Base-by-base conservation (phyloP, 2,797 vertebrate species). In the Cirrhinus mrigala region DNA sequence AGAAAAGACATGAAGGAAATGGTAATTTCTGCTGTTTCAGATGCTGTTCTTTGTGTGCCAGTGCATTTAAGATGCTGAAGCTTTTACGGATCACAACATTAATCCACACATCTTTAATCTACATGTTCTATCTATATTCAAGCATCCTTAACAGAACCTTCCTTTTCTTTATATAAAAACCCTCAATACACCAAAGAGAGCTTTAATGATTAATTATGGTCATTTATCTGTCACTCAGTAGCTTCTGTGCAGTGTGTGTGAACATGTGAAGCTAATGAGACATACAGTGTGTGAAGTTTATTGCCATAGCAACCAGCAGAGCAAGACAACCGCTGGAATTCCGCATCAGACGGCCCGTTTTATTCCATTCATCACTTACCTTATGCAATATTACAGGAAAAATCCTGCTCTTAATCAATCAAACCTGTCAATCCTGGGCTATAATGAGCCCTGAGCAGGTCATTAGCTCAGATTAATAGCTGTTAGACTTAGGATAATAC, bases 301-400 rank as follows among this genome's bases (percentile, higher is more conserved):
- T 96, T 94, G 92, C 94, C 93, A 95, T 94, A 92, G 94, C 70
- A 91, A 96, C 94, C 80, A 90, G 92, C 85, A 92, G 66, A 69
- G 18, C 89, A 89, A 75, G 73, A 86, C 88, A 82, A 92, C 91
- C 91, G 92, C 92, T 91, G 92, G 93, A 93, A 93, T 94, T 92
- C 89, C 84, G 40, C 15, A 69, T 85, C 46, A 82, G 62, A 46
- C 58, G 74, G 69, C 37, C 69, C 12, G 75, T 66, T 66, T 29
- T 58, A 52, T 27, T n/a, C 52, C 10, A 2, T 22, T 60, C 18
- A 40, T 84, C 79, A 58, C 48, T 68, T 66, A 44, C 62, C 40
- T 66, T 8, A 16, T 29, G 50, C 74, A 62, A 77, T 58, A 74
- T 75, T 73, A 77, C 16, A 54, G 18, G 15, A n/a, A 12, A 16